Percentiles rank a stretch among this genome's conserved stretches.
Conservation (phyloP, 1,140 invertebrate species). For the Pseudomyrmex concolor region DNA sequence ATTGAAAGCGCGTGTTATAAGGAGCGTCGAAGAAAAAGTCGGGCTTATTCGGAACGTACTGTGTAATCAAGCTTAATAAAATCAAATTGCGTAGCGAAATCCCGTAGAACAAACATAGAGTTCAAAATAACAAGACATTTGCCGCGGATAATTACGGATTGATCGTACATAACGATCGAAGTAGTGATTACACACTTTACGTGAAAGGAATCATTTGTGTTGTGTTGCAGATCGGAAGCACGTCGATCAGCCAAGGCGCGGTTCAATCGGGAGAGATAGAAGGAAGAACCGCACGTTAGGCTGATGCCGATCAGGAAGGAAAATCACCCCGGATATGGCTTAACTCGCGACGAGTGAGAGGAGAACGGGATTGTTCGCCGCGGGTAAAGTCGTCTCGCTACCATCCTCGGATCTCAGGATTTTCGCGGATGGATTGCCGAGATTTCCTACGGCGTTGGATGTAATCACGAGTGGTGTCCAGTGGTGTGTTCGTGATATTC, state of each 20-base stretch:
- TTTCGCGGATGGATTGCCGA: conserved; percentile 34
- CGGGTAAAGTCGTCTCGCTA: not conserved
- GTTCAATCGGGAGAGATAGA: conserved; percentile 46
- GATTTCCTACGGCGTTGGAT: conserved; percentile 43
- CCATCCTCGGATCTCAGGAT: conserved; percentile 40
- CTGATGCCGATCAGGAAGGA: conserved; percentile 38
- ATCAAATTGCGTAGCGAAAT: not conserved
- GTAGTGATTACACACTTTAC: not conserved
- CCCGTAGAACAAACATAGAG: not conserved
- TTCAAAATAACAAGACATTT: not conserved
- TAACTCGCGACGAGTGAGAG: conserved; percentile 31
- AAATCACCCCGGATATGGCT: conserved; percentile 35
- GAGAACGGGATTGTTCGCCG: not conserved
- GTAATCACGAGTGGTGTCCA: conserved; percentile 47
- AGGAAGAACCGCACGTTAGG: conserved; percentile 46
- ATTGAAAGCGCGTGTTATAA: too few species aligned
- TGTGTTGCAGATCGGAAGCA: conserved; percentile 64
- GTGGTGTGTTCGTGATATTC: conserved; percentile 42
- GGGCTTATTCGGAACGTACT: too few species aligned
- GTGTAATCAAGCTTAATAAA: not conserved
- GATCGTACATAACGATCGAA: not conserved
- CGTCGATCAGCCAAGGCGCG: conserved; percentile 50
- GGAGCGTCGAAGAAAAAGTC: too few species aligned
- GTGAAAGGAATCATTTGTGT: conserved; percentile 6
- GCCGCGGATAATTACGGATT: conserved; percentile 13